A percentile compares a stretch with the other conserved stretches of the same genome.
phyloP scores from a whole-genome alignment of 1,140 invertebrate genomes.

The Fopius arisanus region DNA sequence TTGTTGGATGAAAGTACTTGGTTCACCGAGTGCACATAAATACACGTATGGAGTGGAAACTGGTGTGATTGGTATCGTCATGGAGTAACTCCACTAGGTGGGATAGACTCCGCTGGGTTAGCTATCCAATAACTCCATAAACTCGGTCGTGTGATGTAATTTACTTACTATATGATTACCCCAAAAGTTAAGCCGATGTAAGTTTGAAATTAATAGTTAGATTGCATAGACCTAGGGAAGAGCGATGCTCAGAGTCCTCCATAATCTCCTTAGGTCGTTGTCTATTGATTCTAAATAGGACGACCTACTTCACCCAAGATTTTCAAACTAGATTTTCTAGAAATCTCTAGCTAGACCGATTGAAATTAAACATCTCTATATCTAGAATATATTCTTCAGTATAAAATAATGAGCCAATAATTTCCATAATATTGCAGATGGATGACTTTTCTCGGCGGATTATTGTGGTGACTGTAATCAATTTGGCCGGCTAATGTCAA shows the following conservation, averaged over 20 bases:
- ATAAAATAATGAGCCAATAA: too few relatives aligned
- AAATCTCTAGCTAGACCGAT: too few relatives aligned
- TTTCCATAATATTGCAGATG: too few relatives aligned
- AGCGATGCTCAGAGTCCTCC: slow-evolving; percentile 46
- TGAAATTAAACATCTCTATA: too few relatives aligned
- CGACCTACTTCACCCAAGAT: neutral
- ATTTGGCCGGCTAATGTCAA: neutral
- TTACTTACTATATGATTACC: slow-evolving; percentile 63
- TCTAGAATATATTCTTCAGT: too few relatives aligned
- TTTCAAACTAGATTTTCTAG: neutral
- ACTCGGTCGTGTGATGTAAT: slow-evolving; percentile 59
- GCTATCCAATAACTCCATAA: slow-evolving; percentile 46
- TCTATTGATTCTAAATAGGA: slow-evolving; percentile 47
- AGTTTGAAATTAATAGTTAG: slow-evolving; percentile 64
- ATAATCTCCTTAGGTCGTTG: slow-evolving; percentile 62
- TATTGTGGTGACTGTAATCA: too few relatives aligned
- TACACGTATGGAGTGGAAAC: neutral
- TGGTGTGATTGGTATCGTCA: neutral
- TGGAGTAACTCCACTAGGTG: neutral
- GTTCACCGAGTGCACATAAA: neutral
- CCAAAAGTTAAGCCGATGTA: slow-evolving; percentile 60
- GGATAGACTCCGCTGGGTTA: slow-evolving; percentile 8
- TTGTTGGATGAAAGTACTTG: neutral
- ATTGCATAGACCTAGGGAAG: slow-evolving; percentile 59
- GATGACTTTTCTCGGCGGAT: too few relatives aligned